Conservation (phyloP, 2,113 vertebrate species). For the Erpornis zantholeuca region DNA sequence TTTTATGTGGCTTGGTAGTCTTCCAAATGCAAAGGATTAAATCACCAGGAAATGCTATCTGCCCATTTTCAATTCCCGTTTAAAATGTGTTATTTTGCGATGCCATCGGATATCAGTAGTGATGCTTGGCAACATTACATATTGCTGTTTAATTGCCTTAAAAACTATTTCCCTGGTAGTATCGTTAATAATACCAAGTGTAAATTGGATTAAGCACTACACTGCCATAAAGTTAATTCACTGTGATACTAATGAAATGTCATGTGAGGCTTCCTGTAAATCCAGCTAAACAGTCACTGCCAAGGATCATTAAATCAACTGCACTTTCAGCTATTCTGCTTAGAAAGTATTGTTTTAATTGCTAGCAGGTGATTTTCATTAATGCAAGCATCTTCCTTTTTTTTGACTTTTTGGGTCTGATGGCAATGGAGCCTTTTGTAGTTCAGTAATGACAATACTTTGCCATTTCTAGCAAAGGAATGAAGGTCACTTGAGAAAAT, state of each 20-base stretch:
- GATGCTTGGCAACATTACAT: constrained; percentile 58
- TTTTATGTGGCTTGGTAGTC: constrained; percentile 48
- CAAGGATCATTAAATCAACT: constrained; percentile 66
- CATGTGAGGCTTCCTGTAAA: constrained; percentile 70
- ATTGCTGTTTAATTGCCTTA: constrained; percentile 72
- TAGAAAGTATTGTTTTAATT: constrained; percentile 63
- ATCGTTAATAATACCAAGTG: constrained; percentile 67
- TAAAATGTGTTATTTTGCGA: constrained; percentile 34
- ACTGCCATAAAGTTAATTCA: constrained; percentile 73
- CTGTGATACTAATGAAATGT: constrained; percentile 71
- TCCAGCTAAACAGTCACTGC: constrained; percentile 64
- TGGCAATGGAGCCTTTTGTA: background rate
- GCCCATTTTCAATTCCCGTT: constrained; percentile 31
- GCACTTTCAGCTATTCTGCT: constrained; percentile 43
- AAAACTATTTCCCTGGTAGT: constrained; percentile 65
- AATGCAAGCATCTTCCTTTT: constrained; percentile 26
- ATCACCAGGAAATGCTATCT: constrained; percentile 50
- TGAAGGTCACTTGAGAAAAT: background rate
- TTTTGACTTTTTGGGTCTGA: background rate
- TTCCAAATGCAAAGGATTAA: constrained; percentile 58
- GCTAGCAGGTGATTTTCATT: constrained; percentile 64
- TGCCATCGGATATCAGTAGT: constrained; percentile 53
- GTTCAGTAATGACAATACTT: background rate
- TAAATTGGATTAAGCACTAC: constrained; percentile 70
- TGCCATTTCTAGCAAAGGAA: background rate